Percentiles rank a stretch among this genome's conserved stretches.
phyloP scores from a whole-genome alignment of 2,797 vertebrate genomes.

The Propithecus deckenii region DNA sequence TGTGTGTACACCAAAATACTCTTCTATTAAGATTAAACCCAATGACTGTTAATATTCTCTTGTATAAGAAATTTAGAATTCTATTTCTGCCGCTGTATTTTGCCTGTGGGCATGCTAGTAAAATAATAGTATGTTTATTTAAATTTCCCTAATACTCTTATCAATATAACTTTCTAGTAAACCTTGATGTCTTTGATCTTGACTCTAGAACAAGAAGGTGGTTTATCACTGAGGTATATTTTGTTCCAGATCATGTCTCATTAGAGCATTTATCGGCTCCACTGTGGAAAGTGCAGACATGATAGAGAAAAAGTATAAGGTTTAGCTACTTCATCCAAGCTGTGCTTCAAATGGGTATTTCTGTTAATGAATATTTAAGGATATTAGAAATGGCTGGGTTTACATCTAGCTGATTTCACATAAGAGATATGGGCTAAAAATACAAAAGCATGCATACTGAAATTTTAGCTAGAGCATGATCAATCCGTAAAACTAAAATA shows the following conservation, averaged over 20 bases:
- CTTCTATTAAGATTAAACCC: not conserved
- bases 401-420: not conserved
- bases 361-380: too few relatives aligned
- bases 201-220: not conserved
- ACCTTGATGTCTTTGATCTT: not conserved
- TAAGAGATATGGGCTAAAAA: not conserved
- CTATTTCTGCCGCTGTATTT: not conserved
- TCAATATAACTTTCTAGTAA: not conserved
- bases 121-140: not conserved
- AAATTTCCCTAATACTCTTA: not conserved
- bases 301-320: not conserved
- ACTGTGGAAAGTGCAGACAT: rapidly evolving
- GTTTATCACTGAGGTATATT: not conserved
- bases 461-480: not conserved
- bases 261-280: too few relatives aligned
- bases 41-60: not conserved
- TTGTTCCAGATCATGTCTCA: not conserved
- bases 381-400: not conserved
- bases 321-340: not conserved
- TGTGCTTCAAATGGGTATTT: not conserved
- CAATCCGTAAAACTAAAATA: not conserved
- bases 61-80: not conserved
- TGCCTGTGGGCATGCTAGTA: not conserved
- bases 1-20: not conserved
- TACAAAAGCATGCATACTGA: not conserved